Conservation (phyloP, 1,140 invertebrate species). For the Neodiprion pinetum region DNA sequence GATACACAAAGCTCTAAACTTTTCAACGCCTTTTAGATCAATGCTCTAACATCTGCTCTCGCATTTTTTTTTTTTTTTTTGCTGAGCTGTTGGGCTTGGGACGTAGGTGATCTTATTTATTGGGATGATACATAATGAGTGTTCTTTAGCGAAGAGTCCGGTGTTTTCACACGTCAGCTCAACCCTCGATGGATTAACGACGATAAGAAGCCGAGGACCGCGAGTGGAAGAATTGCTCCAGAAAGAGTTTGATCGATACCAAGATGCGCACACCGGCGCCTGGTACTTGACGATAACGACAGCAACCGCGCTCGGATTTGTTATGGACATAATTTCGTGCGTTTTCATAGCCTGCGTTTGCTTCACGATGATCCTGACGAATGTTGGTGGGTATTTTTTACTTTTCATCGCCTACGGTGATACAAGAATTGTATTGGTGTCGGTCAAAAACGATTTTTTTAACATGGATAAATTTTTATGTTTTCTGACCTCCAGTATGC, state of each 20-base stretch:
- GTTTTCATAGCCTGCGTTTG: conserved; percentile 43
- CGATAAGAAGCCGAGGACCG: conserved; percentile 76
- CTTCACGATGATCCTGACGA: conserved; percentile 55
- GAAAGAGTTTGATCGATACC: conserved; percentile 73
- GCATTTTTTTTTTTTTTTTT: no score
- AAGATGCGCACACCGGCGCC: conserved; percentile 71
- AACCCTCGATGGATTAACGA: conserved; percentile 77
- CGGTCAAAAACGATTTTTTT: no score
- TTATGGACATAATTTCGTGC: conserved; percentile 41
- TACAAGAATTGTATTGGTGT: no score
- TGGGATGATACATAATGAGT: no score
- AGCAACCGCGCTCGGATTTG: conserved; percentile 63
- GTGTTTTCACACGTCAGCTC: conserved; percentile 63
- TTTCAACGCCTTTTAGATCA: no score
- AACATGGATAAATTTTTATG: no score
- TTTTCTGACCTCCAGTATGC: no score
- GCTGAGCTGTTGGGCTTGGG: no score
- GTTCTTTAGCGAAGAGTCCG: conserved; percentile 70
- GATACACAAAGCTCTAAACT: no score
- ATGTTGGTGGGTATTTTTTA: conserved; percentile 37
- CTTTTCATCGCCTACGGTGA: no score
- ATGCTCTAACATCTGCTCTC: no score
- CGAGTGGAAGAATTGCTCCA: conserved; percentile 68
- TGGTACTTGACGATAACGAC: conserved; percentile 69
- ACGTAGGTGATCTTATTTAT: no score